A percentile compares a stretch with the other conserved stretches of the same genome.
Conservation (phyloP, 2,888 invertebrate species). For the Phanerotoma sp. region DNA sequence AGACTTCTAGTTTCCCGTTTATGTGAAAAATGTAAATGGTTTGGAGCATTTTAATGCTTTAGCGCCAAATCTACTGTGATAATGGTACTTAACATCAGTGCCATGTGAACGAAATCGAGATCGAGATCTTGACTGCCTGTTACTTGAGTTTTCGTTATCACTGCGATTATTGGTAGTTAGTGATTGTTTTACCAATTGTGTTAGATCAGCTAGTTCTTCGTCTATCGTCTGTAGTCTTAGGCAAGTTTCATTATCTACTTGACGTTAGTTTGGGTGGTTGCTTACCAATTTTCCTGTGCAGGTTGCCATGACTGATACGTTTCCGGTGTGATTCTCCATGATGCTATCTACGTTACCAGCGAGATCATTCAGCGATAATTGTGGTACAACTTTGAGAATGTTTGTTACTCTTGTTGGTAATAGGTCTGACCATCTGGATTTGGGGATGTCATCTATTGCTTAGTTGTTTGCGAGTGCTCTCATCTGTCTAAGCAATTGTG, state of each 20-base stretch:
- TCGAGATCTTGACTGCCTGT: not conserved
- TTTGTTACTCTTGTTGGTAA: constrained; percentile 20
- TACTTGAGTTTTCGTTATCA: not conserved
- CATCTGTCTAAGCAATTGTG: constrained; percentile 32
- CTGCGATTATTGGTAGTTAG: no score
- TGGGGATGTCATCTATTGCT: constrained; percentile 25
- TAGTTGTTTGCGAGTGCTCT: constrained; percentile 23
- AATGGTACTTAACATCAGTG: not conserved
- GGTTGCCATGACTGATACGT: constrained; percentile 3
- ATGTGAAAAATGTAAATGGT: not conserved
- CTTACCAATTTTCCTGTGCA: no score
- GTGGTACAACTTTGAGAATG: constrained; percentile 15
- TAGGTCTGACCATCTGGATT: constrained; percentile 27
- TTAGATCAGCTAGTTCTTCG: no score
- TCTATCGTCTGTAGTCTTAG: no score
- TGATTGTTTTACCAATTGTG: not conserved
- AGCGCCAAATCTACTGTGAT: constrained; percentile 11
- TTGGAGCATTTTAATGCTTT: constrained; percentile 11
- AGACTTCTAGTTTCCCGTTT: constrained; percentile 10
- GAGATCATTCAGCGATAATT: constrained; percentile 13
- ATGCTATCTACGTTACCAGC: constrained; percentile 29
- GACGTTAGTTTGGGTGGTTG: no score
- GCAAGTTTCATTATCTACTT: no score
- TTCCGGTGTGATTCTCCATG: constrained; percentile 10
- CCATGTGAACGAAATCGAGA: not conserved